phyloP scores from a whole-genome alignment of 2,113 vertebrate species.

The Asarcornis scutulata region DNA sequence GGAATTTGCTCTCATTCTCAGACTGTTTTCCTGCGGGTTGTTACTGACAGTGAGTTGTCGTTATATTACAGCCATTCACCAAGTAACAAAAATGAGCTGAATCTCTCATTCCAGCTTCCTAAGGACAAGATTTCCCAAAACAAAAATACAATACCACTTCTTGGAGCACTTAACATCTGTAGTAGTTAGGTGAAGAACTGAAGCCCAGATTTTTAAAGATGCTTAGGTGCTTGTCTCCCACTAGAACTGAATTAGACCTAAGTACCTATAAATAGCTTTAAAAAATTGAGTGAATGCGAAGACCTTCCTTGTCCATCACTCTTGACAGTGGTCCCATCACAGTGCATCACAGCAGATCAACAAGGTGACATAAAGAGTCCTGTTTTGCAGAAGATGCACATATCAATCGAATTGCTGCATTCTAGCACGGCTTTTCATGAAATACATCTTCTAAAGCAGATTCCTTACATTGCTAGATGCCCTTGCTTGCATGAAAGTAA shows the following conservation, averaged over 20 bases:
- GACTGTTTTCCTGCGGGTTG: background rate
- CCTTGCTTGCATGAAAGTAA: background rate
- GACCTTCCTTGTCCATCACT: background rate
- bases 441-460: background rate
- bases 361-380: background rate
- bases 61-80: conserved; percentile 35
- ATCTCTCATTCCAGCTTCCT: background rate
- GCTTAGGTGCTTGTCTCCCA: background rate
- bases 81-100: conserved; percentile 4
- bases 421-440: background rate
- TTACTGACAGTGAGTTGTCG: conserved; percentile 42
- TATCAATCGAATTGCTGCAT: background rate
- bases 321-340: background rate
- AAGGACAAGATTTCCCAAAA: background rate
- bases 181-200: background rate
- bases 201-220: background rate
- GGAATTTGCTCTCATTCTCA: conserved; percentile 7
- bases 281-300: background rate
- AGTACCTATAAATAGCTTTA: conserved; percentile 23
- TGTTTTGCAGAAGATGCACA: background rate
- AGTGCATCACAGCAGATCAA: background rate
- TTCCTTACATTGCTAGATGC: background rate
- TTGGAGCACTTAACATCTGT: background rate
- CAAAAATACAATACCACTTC: background rate
- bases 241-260: background rate